Conservation (phyloP, 2,797 vertebrate genomes). For the Coreius guichenoti region DNA sequence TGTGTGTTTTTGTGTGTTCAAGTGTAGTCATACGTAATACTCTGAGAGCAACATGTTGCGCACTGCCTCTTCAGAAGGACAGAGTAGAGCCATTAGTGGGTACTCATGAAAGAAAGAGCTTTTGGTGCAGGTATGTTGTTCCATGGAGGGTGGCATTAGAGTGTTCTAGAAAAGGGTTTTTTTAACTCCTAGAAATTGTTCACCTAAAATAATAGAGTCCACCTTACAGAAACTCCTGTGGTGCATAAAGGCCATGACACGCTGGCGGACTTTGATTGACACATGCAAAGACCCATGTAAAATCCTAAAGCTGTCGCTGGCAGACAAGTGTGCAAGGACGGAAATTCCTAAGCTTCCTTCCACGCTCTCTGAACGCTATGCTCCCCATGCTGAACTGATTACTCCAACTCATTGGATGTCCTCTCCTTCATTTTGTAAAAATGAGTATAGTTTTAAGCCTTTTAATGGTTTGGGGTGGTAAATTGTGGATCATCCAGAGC, state of each 20-base stretch:
- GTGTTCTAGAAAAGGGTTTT: conserved; percentile 6
- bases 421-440: background rate
- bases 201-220: background rate
- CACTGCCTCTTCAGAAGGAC: background rate
- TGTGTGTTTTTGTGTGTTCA: background rate
- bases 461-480: background rate
- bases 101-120: background rate
- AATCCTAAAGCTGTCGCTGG: conserved; percentile 34
- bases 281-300: conserved; percentile 38
- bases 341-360: conserved; percentile 56
- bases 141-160: background rate
- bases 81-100: conserved; percentile 1
- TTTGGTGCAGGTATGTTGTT: conserved; percentile 14
- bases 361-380: conserved; percentile 22
- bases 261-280: conserved; percentile 48
- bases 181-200: conserved; percentile 3
- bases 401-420: conserved; percentile 1
- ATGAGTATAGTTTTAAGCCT: background rate
- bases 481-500: background rate
- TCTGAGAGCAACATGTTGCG: background rate
- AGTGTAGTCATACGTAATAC: background rate
- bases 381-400: conserved; percentile 50
- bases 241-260: conserved; percentile 25
- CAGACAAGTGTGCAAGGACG: conserved; percentile 35
- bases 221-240: conserved; percentile 4